Conservation (phyloP, 2,888 invertebrate genomes). For the Xestia rhomboidea region DNA sequence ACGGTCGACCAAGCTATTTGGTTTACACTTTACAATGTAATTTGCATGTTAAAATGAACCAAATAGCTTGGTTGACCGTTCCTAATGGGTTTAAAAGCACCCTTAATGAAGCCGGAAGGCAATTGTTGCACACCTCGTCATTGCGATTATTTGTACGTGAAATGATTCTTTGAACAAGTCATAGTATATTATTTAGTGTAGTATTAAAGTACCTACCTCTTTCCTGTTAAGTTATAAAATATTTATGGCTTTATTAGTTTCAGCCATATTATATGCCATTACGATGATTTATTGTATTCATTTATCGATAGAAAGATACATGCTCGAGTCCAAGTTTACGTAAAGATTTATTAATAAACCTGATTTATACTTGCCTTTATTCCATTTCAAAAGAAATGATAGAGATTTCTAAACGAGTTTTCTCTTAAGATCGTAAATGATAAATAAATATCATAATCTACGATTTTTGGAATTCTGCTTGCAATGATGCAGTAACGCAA, state of each 20-base stretch:
- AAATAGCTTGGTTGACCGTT: no score
- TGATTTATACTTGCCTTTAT: neutral
- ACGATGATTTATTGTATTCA: neutral
- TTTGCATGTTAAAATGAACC: no score
- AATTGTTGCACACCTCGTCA: no score
- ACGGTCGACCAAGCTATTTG: no score
- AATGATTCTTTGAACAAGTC: no score
- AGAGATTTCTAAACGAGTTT: conserved; percentile 1
- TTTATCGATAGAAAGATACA: neutral
- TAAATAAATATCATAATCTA: conserved; percentile 3
- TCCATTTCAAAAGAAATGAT: neutral
- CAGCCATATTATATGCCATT: neutral
- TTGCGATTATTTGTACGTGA: no score
- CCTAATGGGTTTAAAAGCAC: no score
- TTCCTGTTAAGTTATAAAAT: neutral
- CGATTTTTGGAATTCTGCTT: neutral
- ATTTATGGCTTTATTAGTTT: neutral
- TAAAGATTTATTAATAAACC: neutral
- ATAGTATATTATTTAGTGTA: no score
- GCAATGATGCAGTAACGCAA: conserved; percentile 21
- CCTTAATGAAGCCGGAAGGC: no score
- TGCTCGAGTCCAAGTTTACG: neutral
- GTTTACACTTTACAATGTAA: no score
- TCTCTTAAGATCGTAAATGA: conserved; percentile 9
- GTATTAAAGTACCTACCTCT: neutral